Evolutionary conservation across 2,888 invertebrate species (phyloP).

Genomic region (Petrophora chlorosata): DNA sequence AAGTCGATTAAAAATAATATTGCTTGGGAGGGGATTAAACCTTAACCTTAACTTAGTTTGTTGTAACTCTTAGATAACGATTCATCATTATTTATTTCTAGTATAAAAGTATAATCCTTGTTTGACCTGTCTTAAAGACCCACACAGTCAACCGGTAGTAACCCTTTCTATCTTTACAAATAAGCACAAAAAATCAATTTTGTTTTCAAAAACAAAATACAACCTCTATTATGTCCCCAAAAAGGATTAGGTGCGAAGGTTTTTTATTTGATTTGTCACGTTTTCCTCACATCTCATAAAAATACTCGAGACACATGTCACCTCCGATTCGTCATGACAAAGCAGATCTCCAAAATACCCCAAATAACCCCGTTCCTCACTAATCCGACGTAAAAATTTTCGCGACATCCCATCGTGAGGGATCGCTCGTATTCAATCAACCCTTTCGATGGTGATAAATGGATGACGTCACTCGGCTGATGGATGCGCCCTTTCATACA

Average conservation of each 20-base stretch:
- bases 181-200: too few species aligned
- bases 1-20: too few species aligned
- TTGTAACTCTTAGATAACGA: too few species aligned
- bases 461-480: conserved; percentile 60
- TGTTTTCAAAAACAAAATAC: too few species aligned
- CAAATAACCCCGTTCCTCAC: conserved; percentile 42
- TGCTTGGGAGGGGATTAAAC: too few species aligned
- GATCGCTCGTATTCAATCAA: conserved; percentile 69
- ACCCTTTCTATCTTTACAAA: too few species aligned
- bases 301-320: conserved; percentile 11
- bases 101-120: background rate
- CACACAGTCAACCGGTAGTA: too few species aligned
- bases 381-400: conserved; percentile 48
- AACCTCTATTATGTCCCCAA: too few species aligned
- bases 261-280: too few species aligned
- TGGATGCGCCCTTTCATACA: conserved; percentile 55
- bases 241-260: too few species aligned
- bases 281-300: background rate
- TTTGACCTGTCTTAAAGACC: too few species aligned
- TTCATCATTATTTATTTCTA: background rate
- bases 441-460: conserved; percentile 74
- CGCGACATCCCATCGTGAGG: conserved; percentile 53
- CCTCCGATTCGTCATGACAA: conserved; percentile 13
- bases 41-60: too few species aligned
- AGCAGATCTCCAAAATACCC: conserved; percentile 27